phyloP scores from a whole-genome alignment of 2,113 vertebrate genomes.

The Symphodus melops region DNA sequence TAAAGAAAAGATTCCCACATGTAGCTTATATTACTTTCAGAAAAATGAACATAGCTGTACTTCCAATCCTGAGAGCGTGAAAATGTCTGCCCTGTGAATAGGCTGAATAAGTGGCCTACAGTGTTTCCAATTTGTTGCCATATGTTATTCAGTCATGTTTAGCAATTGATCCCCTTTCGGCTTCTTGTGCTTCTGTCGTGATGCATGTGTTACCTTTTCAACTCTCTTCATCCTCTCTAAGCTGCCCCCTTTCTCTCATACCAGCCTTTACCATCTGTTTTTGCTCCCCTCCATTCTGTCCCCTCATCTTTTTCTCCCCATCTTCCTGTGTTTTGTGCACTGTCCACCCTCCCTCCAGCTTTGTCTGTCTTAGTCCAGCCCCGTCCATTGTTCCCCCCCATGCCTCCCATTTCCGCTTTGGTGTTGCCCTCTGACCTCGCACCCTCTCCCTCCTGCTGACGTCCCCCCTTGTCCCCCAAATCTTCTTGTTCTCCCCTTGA shows the following conservation, averaged over 20 bases:
- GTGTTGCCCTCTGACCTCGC: slow-evolving; percentile 78
- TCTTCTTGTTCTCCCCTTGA: slow-evolving; percentile 81
- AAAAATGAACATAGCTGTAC: too few species aligned
- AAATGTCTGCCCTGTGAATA: not conserved
- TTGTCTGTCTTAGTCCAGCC: slow-evolving; percentile 76
- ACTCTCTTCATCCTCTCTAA: slow-evolving; percentile 32
- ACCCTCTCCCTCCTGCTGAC: slow-evolving; percentile 51
- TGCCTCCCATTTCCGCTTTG: slow-evolving; percentile 77
- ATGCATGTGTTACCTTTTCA: slow-evolving; percentile 56
- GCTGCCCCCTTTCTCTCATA: slow-evolving; percentile 54
- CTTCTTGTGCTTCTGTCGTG: slow-evolving; percentile 38
- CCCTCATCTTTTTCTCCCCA: slow-evolving; percentile 80
- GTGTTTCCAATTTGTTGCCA: slow-evolving; percentile 28
- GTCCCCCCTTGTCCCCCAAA: slow-evolving; percentile 69
- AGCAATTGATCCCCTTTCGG: slow-evolving; percentile 9
- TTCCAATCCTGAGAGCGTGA: too few species aligned
- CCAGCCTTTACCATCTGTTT: slow-evolving; percentile 82
- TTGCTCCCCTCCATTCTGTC: slow-evolving; percentile 69
- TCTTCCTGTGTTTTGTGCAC: slow-evolving; percentile 86
- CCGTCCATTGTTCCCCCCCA: slow-evolving; percentile 76
- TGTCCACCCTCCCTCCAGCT: slow-evolving; percentile 72
- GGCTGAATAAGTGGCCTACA: not conserved
- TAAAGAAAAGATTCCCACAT: too few species aligned
- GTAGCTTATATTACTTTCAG: too few species aligned
- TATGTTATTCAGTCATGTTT: slow-evolving; percentile 44